phyloP scores from a whole-genome alignment of 2,888 invertebrate genomes.

The Sinentomon sp. region DNA sequence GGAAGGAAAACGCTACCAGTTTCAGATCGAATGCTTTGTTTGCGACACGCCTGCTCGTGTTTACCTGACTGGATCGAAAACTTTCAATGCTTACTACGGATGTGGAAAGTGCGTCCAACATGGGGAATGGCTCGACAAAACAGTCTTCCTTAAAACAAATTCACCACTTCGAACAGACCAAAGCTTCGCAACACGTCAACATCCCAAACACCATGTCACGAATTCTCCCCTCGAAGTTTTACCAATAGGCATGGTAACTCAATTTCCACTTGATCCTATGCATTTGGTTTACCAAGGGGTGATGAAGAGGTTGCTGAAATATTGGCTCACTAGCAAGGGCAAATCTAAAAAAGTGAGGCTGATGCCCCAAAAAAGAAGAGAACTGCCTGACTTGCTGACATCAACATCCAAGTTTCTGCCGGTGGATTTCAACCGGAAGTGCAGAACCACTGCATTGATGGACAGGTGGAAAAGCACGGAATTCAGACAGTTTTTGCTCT shows the following conservation, averaged over 20 bases:
- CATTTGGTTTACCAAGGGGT: slow-evolving; percentile 1
- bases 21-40: slow-evolving; percentile 5
- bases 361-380: no score
- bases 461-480: no score
- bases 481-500: no score
- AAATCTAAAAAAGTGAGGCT: no score
- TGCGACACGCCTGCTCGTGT: slow-evolving; percentile 10
- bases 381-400: no score
- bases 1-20: background rate
- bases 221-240: background rate
- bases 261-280: slow-evolving; percentile 6
- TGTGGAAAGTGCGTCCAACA: slow-evolving; percentile 6
- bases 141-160: background rate
- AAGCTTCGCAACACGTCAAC: background rate
- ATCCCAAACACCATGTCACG: slow-evolving; percentile 3
- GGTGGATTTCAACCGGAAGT: no score
- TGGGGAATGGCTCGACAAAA: slow-evolving; percentile 5
- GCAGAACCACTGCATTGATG: no score
- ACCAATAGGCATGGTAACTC: background rate
- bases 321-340: no score
- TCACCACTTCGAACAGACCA: background rate
- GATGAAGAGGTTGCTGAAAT: background rate
- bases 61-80: slow-evolving; percentile 4
- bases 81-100: slow-evolving; percentile 6
- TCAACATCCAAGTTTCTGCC: no score